These are phyloP conservation scores for Danaus plexippus DNA, from an alignment of 1,140 invertebrate species.

Conservation along the genomic window DNA sequence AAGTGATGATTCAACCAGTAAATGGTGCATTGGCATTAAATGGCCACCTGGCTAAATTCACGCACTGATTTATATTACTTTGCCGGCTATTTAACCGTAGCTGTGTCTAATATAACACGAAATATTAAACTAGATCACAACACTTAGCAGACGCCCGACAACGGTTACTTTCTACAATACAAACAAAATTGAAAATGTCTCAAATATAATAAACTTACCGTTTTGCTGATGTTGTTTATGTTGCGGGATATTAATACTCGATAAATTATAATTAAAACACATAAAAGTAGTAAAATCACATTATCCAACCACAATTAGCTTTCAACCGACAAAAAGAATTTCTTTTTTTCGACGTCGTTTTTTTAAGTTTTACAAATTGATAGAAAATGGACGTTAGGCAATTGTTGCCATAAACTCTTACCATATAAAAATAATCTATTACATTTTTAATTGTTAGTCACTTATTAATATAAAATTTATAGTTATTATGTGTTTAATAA, in stretches of 20 bases:
- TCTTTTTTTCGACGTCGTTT: constrained; percentile 62
- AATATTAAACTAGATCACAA: constrained; percentile 58
- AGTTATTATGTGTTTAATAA: no score
- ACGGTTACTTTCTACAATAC: constrained; percentile 61
- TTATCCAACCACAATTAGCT: constrained; percentile 48
- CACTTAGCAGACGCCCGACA: constrained; percentile 41
- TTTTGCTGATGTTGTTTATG: constrained; percentile 28
- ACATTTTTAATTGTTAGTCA: no score
- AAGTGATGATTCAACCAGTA: constrained; percentile 48
- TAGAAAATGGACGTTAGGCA: constrained; percentile 56
- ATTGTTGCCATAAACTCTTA: constrained; percentile 35
- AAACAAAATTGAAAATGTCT: constrained; percentile 47
- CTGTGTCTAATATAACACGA: constrained; percentile 39
- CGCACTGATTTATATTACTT: constrained; percentile 43
- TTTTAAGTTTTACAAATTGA: constrained; percentile 64
- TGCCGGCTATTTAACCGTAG: constrained; percentile 46
- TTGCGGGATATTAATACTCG: constrained; percentile 23
- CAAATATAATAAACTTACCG: constrained; percentile 58
- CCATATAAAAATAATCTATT: no score
- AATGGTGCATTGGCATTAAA: constrained; percentile 16
- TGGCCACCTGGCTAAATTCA: constrained; percentile 15
- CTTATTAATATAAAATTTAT: no score
- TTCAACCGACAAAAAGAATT: constrained; percentile 54
- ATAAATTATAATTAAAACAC: constrained; percentile 35
- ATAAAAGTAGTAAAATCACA: constrained; percentile 37